phyloP scores from a whole-genome alignment of 35 echinoderm and acorn worm species.

The Lytechinus variegatus region DNA sequence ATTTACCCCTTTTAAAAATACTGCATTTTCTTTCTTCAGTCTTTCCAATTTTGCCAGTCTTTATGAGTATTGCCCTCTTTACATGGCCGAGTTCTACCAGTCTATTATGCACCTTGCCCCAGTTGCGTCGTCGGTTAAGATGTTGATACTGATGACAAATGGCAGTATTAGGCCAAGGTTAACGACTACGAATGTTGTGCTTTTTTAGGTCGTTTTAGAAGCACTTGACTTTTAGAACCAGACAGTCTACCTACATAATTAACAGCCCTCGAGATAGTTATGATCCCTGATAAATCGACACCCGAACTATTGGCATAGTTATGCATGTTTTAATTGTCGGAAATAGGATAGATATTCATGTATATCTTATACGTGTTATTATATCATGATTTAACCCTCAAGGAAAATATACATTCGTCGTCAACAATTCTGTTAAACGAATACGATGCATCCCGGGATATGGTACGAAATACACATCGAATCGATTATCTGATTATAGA shows the following conservation, averaged over 20 bases:
- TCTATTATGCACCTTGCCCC: not conserved
- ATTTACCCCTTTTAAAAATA: too few relatives aligned
- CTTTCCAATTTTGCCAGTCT: too few relatives aligned
- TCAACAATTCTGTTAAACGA: too few relatives aligned
- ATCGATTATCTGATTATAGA: too few relatives aligned
- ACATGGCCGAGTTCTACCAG: not conserved
- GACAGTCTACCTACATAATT: not conserved
- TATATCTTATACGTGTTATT: too few relatives aligned
- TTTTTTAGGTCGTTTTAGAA: not conserved
- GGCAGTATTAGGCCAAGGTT: not conserved
- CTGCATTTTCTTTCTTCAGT: too few relatives aligned
- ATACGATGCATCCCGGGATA: too few relatives aligned
- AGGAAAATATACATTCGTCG: too few relatives aligned
- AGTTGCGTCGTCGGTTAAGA: not conserved
- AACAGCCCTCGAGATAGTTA: not conserved
- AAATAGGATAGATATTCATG: too few relatives aligned
- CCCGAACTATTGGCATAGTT: not conserved
- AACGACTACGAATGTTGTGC: not conserved
- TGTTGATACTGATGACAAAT: not conserved
- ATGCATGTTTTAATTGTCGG: too few relatives aligned
- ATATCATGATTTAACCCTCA: too few relatives aligned
- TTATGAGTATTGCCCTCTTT: not conserved
- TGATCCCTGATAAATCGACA: not conserved
- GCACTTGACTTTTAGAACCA: slow-evolving; percentile 2
- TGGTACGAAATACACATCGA: too few relatives aligned